Base-by-base conservation (phyloP, 2,888 invertebrate genomes). In the Agrochola circellaris region DNA sequence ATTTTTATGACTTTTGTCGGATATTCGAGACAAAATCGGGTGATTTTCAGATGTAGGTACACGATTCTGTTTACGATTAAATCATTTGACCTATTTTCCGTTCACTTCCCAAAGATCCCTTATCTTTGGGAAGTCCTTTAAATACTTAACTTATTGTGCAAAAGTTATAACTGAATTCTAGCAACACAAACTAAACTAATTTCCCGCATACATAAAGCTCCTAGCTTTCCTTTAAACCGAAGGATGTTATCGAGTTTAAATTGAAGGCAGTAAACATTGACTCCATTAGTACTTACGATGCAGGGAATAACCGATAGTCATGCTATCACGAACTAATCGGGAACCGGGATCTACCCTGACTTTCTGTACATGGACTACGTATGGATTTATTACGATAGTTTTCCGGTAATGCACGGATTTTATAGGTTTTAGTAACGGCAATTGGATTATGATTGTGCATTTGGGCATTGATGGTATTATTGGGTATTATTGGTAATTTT, bases 241-340 rank as follows among this genome's bases (percentile, higher is more conserved):
- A 81, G 77, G 84, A 81, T 72, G 79, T 82, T 86, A 88, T 83
- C 79, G 79, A 78, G 70, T 75, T 68, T 65, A 64, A 82, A 88
- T 87, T 77, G 87, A 85, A 89, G 84, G 82, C 82, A 87, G 82
- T 89, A 81, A 85, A 85, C 80, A 79, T 81, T 67, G 76, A 70
- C 75, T 77, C 79, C 70, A 79, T 79, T 79, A 82, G 79, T 85
- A 73, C 78, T 82, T 76, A 60, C 73, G 68, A 77, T 86, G 83
- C 71, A 79, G 88, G 90, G 91, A 93, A 93, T 90, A 92, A 84
- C 92, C 91, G 68, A 88, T 82, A 91, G 93, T 90, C 94, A 94
- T 94, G 94, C 93, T 87, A 94, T 90, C 90, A 85, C 66, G 77
- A 73, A 81, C 75, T 90, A 89, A 93, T 93, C 93, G 84, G 88